phyloP scores from a whole-genome alignment of 2,797 vertebrate species.

The Eremophila alpestris region DNA sequence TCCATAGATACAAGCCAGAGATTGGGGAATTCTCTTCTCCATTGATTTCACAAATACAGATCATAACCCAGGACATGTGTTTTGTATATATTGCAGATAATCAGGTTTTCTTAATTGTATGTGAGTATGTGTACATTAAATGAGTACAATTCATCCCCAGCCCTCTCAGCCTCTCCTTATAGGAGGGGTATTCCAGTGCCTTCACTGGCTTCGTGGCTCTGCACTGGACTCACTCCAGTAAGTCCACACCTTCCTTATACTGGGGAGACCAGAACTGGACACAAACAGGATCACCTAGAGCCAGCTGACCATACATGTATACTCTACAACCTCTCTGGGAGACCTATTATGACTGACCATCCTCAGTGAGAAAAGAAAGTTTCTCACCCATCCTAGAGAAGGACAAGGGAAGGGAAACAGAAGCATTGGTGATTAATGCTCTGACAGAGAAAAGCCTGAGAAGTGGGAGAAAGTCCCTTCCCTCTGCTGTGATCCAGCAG shows the following conservation, averaged over 20 bases:
- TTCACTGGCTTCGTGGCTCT: neutral
- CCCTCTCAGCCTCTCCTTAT: neutral
- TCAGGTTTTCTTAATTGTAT: neutral
- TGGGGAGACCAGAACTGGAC: neutral
- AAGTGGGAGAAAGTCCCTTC: neutral
- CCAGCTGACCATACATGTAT: neutral
- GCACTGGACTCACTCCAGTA: neutral
- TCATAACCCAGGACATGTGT: neutral
- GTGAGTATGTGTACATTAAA: neutral
- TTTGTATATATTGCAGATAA: neutral
- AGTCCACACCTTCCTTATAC: neutral
- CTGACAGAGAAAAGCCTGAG: neutral
- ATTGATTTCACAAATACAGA: rapidly evolving
- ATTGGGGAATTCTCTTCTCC: neutral
- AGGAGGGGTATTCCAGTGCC: neutral
- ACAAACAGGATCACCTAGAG: neutral
- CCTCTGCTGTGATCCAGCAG: neutral
- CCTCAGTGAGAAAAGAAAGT: neutral
- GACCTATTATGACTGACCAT: neutral
- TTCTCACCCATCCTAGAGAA: neutral
- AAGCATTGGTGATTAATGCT: neutral
- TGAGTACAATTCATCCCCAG: neutral
- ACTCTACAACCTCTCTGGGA: neutral
- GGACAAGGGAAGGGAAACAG: neutral
- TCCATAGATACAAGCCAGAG: neutral